phyloP scores from a whole-genome alignment of 2,113 vertebrate genomes.

The Aspidoscelis tigris region DNA sequence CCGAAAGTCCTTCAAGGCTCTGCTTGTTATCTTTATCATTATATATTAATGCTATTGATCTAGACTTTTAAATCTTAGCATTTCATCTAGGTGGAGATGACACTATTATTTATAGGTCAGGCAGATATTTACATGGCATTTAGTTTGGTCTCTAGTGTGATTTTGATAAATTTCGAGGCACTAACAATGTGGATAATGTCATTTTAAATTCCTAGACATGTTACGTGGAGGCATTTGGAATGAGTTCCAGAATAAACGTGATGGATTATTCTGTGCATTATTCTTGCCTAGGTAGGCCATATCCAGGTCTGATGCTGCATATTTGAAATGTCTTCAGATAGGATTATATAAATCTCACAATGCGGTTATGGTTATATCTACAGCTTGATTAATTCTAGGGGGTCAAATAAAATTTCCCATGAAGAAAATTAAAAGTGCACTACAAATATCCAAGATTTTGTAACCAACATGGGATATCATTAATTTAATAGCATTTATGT shows the following conservation, averaged over 20 bases:
- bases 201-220: slow-evolving; percentile 47
- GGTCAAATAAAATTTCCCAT: background rate
- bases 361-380: background rate
- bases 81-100: slow-evolving; percentile 31
- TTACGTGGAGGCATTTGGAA: background rate
- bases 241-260: background rate
- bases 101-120: slow-evolving; percentile 53
- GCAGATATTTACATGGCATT: slow-evolving; percentile 60
- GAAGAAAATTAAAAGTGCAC: background rate
- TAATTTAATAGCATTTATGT: background rate
- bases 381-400: background rate
- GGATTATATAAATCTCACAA: slow-evolving; percentile 16
- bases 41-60: slow-evolving; percentile 59
- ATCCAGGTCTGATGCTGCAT: background rate
- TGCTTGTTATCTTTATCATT: slow-evolving; percentile 39
- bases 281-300: background rate
- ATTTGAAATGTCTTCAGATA: background rate
- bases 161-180: slow-evolving; percentile 41
- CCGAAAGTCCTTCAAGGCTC: slow-evolving; percentile 16
- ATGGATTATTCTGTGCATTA: background rate
- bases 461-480: background rate
- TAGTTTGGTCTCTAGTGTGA: slow-evolving; percentile 37
- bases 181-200: slow-evolving; percentile 33
- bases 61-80: slow-evolving; percentile 51
- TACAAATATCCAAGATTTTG: background rate